Evolutionary conservation across 2,888 invertebrate species (phyloP), one percentile per base, ranked within the genome.

Genomic region (Cataglyphis altisquamis): DNA sequence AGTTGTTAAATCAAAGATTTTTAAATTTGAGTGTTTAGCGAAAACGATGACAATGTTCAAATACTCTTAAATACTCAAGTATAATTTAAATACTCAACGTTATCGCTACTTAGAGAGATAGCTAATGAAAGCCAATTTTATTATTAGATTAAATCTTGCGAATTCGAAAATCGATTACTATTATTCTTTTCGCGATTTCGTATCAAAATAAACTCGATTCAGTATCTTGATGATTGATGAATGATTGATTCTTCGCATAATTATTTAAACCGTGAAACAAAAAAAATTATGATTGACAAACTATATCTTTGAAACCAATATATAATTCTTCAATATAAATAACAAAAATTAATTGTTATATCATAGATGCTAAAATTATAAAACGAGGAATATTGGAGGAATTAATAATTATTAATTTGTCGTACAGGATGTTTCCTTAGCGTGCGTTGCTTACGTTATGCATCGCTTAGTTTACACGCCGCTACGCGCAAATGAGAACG

Each of bases 401-500:
- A 66, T 64, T 52, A 39, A 66, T 45, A 45, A 45, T 45, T 45
- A 52, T 52, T n/a, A 52, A 52, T 52, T 52, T 52, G 55, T 67
- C 68, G 18, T 18, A 52, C 52, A 52, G 18, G 18, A 75, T 52
- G 67, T 73, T 70, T 84, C 72, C 64, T 67, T 41, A 66, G 81
- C 36, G 57, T 29, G 21, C 48, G 66, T 15, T 36, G 15, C n/a
- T 45, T 39, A 18, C 36, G 73, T 84, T 60, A 29, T 68, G 77
- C 63, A 36, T 39, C 52, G 75, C 68, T 67, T 39, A 21, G 74
- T 32, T 36, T 45, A 64, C 74, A 39, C 75, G 68, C 52, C n/a
- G 48, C 25, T 45, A 52, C 82, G 82, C 78, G 82, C 74, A 87
- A 86, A 87, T 29, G 48, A 48, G 41, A 72, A 72, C 73, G 25